phyloP scores from a whole-genome alignment of 2,888 invertebrate genomes.

The Adelognathus sp. region DNA sequence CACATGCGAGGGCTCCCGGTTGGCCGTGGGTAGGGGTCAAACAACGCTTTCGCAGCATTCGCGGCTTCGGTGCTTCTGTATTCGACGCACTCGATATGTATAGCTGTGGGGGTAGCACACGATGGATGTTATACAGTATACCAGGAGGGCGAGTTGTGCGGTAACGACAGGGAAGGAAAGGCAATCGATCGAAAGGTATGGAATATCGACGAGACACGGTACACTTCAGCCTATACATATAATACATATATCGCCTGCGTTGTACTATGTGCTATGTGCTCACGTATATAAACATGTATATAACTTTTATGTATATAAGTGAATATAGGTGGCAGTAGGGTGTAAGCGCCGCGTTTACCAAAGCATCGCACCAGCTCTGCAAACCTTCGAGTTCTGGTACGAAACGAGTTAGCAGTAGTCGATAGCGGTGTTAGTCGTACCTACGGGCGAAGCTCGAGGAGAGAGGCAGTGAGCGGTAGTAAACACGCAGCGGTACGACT shows the following conservation, averaged over 20 bases:
- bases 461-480: too few relatives aligned
- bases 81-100: background rate
- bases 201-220: constrained; percentile 31
- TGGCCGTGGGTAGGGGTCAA: constrained; percentile 48
- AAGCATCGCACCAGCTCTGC: constrained; percentile 2
- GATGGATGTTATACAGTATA: background rate
- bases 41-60: constrained; percentile 51
- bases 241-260: too few relatives aligned
- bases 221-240: background rate
- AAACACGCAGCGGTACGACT: background rate
- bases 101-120: background rate
- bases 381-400: constrained; percentile 19
- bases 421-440: background rate
- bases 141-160: background rate
- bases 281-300: background rate
- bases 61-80: constrained; percentile 27
- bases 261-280: background rate
- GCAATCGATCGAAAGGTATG: constrained; percentile 37
- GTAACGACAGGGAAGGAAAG: background rate
- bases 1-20: constrained; percentile 47
- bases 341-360: background rate
- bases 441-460: background rate
- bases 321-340: background rate
- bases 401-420: constrained; percentile 7
- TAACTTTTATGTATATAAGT: background rate